Percentiles rank a stretch among this genome's conserved stretches.
phyloP scores from a whole-genome alignment of 1,140 invertebrate genomes.

The Kradibia gibbosae region DNA sequence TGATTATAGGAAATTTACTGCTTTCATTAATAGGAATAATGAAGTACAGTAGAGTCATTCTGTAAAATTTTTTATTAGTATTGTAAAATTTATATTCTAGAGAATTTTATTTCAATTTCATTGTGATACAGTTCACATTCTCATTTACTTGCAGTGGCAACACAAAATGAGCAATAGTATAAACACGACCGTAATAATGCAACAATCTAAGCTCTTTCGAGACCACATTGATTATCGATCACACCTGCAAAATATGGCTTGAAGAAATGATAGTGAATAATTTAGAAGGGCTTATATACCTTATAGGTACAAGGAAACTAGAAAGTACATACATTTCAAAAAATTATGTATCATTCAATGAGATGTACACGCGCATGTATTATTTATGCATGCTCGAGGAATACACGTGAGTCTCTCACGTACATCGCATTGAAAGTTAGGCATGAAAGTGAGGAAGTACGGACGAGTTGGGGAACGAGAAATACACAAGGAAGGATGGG shows the following conservation, averaged over 20 bases:
- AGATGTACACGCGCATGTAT: constrained; percentile 21
- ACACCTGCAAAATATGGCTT: neutral
- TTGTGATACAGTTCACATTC: no score
- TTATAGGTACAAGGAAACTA: neutral
- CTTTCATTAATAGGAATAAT: no score
- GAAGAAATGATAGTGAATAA: neutral
- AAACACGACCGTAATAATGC: no score
- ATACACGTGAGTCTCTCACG: neutral
- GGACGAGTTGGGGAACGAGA: constrained; percentile 3
- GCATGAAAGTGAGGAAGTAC: neutral
- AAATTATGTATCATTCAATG: constrained; percentile 32
- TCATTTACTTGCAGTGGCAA: no score
- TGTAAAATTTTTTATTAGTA: no score
- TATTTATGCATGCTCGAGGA: constrained; percentile 13
- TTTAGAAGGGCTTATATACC: neutral
- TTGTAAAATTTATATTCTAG: no score
- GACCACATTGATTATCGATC: neutral
- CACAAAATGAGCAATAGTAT: no score
- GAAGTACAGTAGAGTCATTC: no score
- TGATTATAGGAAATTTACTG: no score
- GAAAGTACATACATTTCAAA: neutral
- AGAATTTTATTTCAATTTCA: no score
- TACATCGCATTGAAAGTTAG: constrained; percentile 34
- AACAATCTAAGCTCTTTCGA: no score
- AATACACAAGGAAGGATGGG: constrained; percentile 22